Percentiles rank a stretch among this genome's conserved stretches.
phyloP scores from a whole-genome alignment of 1,140 invertebrate genomes.

The Drosophila guanche region DNA sequence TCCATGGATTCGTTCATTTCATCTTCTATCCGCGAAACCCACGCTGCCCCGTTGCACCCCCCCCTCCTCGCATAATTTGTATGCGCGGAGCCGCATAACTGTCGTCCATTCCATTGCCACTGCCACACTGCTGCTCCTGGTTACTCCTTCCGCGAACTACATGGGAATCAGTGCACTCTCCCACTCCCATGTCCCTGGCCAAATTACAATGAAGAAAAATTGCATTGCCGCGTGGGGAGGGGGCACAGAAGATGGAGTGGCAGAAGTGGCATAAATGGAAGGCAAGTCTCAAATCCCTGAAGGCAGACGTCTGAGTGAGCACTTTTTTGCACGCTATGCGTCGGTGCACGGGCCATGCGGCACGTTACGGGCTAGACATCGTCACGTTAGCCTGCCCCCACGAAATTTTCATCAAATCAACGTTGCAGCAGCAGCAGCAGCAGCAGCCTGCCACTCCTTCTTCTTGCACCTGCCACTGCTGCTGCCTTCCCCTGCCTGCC shows the following conservation, averaged over 20 bases:
- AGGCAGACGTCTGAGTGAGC: slow-evolving; percentile 72
- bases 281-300: slow-evolving; percentile 59
- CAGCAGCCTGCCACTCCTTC: slow-evolving; percentile 9
- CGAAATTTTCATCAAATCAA: slow-evolving; percentile 79
- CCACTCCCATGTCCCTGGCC: slow-evolving; percentile 32
- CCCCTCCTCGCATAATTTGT: slow-evolving; percentile 54
- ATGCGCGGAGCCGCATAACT: slow-evolving; percentile 61
- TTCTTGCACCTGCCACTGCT: slow-evolving; percentile 9
- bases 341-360: neutral
- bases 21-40: slow-evolving; percentile 13
- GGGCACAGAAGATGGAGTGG: neutral
- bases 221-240: slow-evolving; percentile 52
- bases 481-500: slow-evolving; percentile 4
- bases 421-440: slow-evolving; percentile 65
- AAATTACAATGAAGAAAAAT: slow-evolving; percentile 82
- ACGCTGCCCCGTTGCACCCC: neutral
- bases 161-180: slow-evolving; percentile 67
- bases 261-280: too few relatives aligned
- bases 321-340: slow-evolving; percentile 44
- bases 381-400: slow-evolving; percentile 65
- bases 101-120: slow-evolving; percentile 33
- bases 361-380: slow-evolving; percentile 76
- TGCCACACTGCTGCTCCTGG: neutral
- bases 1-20: slow-evolving; percentile 44
- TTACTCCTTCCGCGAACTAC: neutral